Conservation (phyloP, 1,140 invertebrate species). For the Bathynomus jamesi region DNA sequence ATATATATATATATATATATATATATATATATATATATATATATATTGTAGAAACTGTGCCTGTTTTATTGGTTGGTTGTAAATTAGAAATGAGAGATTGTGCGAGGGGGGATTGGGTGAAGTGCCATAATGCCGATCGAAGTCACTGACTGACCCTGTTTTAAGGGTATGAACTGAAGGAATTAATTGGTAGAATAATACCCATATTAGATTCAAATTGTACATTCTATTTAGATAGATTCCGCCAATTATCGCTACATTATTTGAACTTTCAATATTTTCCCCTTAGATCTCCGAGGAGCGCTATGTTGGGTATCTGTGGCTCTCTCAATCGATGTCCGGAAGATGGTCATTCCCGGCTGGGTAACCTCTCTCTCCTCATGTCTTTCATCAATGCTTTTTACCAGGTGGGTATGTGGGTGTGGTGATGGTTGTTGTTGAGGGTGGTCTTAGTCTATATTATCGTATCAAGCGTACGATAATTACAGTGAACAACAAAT, state of each 20-base stretch:
- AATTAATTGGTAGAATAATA: too few species aligned
- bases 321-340: neutral
- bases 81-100: too few species aligned
- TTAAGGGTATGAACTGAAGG: too few species aligned
- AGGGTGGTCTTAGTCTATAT: too few species aligned
- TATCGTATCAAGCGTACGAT: too few species aligned
- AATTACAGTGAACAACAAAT: too few species aligned
- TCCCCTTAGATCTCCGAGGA: neutral
- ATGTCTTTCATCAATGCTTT: neutral
- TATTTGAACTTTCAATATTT: neutral
- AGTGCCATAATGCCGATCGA: too few species aligned
- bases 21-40: neutral
- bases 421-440: neutral
- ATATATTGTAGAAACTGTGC: neutral
- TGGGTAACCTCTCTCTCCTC: neutral
- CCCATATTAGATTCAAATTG: too few species aligned
- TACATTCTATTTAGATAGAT: too few species aligned
- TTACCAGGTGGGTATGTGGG: neutral
- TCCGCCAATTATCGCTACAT: too few species aligned
- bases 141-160: too few species aligned
- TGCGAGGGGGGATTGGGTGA: too few species aligned
- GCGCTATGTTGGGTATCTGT: neutral
- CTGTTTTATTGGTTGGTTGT: neutral
- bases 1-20: neutral
- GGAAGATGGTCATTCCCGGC: neutral